A percentile compares a stretch with the other conserved stretches of the same genome.
Evolutionary conservation across 37 sponge, comb jelly and placozoan genomes (phyloP).

Genomic region (Geodia barretti): DNA sequence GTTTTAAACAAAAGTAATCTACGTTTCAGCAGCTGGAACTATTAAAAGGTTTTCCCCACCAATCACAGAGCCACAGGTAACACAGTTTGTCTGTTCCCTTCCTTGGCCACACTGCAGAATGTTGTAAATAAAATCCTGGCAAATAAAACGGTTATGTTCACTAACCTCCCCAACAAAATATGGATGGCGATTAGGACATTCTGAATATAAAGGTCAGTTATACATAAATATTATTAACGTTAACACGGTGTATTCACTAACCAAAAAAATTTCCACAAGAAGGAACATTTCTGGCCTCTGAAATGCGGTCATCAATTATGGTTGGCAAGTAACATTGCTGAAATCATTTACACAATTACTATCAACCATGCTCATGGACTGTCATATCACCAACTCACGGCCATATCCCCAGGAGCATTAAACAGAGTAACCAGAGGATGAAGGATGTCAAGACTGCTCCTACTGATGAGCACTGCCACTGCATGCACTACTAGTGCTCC

Average conservation of each 20-base stretch:
- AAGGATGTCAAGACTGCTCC: conserved; percentile 11
- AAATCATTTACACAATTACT: too few species aligned
- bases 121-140: neutral
- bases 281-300: conserved; percentile 32
- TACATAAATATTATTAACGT: too few species aligned
- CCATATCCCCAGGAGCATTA: conserved; percentile 44
- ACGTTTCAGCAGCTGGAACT: neutral
- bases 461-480: conserved; percentile 27
- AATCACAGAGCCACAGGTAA: neutral
- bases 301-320: conserved; percentile 59
- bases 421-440: conserved; percentile 49
- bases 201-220: conserved; percentile 3
- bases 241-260: conserved; percentile 17
- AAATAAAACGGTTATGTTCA: neutral
- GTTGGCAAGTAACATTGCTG: conserved; percentile 67
- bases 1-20: too few species aligned
- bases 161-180: conserved; percentile 71
- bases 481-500: conserved; percentile 51
- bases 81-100: conserved; percentile 29
- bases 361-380: too few species aligned
- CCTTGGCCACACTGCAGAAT: conserved; percentile 48
- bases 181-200: conserved; percentile 76
- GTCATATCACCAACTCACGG: too few species aligned
- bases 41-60: neutral
- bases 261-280: conserved; percentile 51